Evolutionary conservation across 2,113 vertebrate genomes (phyloP), one percentile per base, ranked within the genome.

Genomic region (Barbus barbus): DNA sequence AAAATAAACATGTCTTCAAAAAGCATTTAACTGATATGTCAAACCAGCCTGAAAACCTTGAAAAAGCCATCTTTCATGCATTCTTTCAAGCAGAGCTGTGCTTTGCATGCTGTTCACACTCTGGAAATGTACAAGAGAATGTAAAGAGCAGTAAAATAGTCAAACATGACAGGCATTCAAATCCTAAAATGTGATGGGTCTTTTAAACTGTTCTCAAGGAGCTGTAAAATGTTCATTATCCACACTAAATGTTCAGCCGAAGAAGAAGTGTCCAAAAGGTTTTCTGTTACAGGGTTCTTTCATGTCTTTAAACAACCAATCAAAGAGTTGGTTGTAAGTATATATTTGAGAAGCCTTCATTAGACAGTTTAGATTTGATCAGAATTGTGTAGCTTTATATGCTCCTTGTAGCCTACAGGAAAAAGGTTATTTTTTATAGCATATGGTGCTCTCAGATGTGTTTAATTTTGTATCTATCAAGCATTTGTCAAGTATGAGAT

Each of bases 121-220:
- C 22, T 9, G 41, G 63, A 71, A 82, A 76, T 18, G 72, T 69
- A 53, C 38, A 24, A 53, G 51, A 73, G 28, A 71, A 46, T 58
- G 24, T 63, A 28, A 36, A 63, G 22, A 86, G 69, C 60, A 71
- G 60, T 85, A 87, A 87, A 83, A 81, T 80, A 73, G 75, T 85
- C 26, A 75, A 79, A 85, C 79, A 78, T 48, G 86, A 79, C 67
- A 83, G 24, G 67, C 31, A 85, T 85, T 75, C 73, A 36, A 85
- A 79, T 83, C 48, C 28, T 65, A 58, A 41, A 67, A 86, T 73
- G 79, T 77, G 79, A 85, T 82, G 41, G 78, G 56, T 79, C 31
- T 78, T 83, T 85, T 79, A 65, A 26, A 46, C 22, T 38, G 60
- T 31, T 51, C 14, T 85, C 81, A 85, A 69, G 63, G 24, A 79